Evolutionary conservation across 35 echinoderm and acorn worm species (phyloP).

Genomic region (Ophiothrix spiculata): DNA sequence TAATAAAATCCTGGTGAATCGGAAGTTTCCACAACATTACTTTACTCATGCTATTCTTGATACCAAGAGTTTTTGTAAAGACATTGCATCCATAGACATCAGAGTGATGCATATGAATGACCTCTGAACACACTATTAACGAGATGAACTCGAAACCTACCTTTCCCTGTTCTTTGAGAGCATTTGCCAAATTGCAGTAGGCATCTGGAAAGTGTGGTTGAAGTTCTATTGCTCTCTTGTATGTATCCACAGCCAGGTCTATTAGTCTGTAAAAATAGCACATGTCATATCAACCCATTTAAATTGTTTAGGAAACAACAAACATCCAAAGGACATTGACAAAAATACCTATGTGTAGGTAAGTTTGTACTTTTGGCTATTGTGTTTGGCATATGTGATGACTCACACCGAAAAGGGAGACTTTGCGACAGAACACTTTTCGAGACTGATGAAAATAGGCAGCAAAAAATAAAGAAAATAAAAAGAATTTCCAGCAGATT

Average conservation of each 20-base stretch:
- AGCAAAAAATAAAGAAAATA: too few relatives aligned
- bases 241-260: slow-evolving; percentile 95
- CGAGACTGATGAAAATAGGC: too few relatives aligned
- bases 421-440: too few relatives aligned
- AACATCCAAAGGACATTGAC: background rate
- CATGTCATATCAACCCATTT: slow-evolving; percentile 10
- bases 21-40: too few relatives aligned
- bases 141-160: slow-evolving; percentile 29
- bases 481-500: too few relatives aligned
- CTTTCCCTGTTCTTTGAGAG: slow-evolving; percentile 96
- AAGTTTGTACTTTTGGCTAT: background rate
- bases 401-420: too few relatives aligned
- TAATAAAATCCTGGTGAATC: too few relatives aligned
- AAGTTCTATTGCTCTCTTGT: slow-evolving; percentile 88
- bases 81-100: too few relatives aligned
- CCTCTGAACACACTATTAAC: background rate
- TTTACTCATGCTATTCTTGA: too few relatives aligned
- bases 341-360: background rate
- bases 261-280: slow-evolving; percentile 99
- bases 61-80: too few relatives aligned
- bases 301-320: background rate
- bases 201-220: slow-evolving; percentile 99
- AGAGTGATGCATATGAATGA: too few relatives aligned
- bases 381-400: too few relatives aligned
- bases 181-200: slow-evolving; percentile 97